Conservation (phyloP, 2,113 vertebrate genomes). For the Otus sunia region DNA sequence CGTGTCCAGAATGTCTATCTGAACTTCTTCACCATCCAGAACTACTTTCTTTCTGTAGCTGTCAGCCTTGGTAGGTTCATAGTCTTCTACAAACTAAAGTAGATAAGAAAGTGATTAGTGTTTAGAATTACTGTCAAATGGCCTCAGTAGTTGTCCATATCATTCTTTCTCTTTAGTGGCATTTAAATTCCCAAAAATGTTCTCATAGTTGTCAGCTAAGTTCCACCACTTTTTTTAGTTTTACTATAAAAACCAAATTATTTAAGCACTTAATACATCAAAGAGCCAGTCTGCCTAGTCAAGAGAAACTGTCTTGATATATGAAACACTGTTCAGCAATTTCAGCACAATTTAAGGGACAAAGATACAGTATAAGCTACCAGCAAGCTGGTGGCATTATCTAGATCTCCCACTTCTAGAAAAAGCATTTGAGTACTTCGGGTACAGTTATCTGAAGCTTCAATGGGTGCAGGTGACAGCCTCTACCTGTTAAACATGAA, state of each 20-base stretch:
- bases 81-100: conserved; percentile 97
- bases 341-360: not conserved
- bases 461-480: not conserved
- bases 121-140: not conserved
- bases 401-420: not conserved
- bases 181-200: not conserved
- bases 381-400: not conserved
- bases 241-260: not conserved
- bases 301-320: not conserved
- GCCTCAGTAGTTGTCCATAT: not conserved
- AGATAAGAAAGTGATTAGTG: not conserved
- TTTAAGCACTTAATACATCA: conserved; percentile 2
- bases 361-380: not conserved
- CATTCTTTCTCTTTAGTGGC: not conserved
- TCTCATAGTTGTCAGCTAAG: not conserved
- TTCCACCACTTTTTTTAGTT: not conserved
- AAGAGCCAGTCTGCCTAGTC: not conserved
- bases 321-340: not conserved
- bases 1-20: conserved; percentile 93
- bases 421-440: not conserved
- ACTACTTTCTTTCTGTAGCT: conserved; percentile 99
- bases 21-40: conserved; percentile 94
- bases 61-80: conserved; percentile 98
- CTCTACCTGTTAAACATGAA: not conserved
- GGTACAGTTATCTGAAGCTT: not conserved